A percentile compares a stretch with the other conserved stretches of the same genome.
Evolutionary conservation across 1,140 invertebrate genomes (phyloP).

Genomic region (Drosophila bipectinata): DNA sequence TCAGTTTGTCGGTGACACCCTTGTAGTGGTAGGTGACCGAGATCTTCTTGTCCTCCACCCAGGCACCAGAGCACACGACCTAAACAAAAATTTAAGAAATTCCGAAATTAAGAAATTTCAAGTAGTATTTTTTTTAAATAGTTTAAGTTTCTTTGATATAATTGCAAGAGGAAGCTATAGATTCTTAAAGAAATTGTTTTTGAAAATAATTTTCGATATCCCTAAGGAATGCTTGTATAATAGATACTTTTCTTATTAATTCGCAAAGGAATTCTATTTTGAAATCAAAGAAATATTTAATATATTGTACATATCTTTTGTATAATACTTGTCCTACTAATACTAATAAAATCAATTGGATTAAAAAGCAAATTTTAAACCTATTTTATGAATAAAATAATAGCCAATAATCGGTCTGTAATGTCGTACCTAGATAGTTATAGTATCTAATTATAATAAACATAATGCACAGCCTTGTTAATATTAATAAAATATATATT

Average conservation of each 20-base stretch:
- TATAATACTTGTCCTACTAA: too few species aligned
- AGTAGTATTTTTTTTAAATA: neutral
- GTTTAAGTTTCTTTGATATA: neutral
- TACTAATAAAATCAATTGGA: too few species aligned
- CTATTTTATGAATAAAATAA: too few species aligned
- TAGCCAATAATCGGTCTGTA: too few species aligned
- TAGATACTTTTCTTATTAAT: neutral
- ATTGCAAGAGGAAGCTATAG: neutral
- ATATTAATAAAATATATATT: too few species aligned
- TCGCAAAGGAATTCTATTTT: neutral
- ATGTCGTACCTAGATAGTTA: too few species aligned
- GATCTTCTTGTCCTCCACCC: constrained; percentile 96
- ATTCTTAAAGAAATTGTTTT: neutral
- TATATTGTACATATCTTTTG: too few species aligned
- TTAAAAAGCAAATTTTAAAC: too few species aligned
- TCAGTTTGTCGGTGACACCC: constrained; percentile 89
- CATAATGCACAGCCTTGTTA: too few species aligned
- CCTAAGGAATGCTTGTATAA: neutral
- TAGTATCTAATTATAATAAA: too few species aligned
- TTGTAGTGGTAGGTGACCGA: constrained; percentile 94
- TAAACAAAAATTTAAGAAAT: constrained; percentile 49
- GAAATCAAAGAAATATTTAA: too few species aligned
- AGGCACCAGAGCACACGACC: constrained; percentile 93
- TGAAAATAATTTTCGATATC: neutral
- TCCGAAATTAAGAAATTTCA: too few species aligned